Percentiles rank a stretch among this genome's conserved stretches.
Evolutionary conservation across 2,888 invertebrate species (phyloP).

Genomic region (Leptopterna dolabrata): DNA sequence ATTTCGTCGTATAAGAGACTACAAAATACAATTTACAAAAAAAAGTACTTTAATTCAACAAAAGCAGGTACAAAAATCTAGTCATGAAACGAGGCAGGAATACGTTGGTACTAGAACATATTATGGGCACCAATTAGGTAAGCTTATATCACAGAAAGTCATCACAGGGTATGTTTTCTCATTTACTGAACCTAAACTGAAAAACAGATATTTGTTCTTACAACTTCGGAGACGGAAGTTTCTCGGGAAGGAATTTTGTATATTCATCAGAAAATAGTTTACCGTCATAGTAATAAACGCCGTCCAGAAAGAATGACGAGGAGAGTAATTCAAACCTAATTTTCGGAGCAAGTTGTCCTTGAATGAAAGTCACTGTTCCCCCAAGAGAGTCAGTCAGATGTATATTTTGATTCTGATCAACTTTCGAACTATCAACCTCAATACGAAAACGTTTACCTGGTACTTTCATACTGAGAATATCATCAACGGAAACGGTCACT

Average conservation of each 20-base stretch:
- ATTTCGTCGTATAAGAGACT: too few relatives aligned
- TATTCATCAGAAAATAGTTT: constrained; percentile 25
- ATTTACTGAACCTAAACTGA: neutral
- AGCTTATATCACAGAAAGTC: neutral
- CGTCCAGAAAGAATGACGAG: constrained; percentile 17
- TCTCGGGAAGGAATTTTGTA: neutral
- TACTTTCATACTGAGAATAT: neutral
- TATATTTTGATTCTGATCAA: neutral
- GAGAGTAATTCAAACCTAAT: neutral
- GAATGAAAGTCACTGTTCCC: neutral
- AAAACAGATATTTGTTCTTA: neutral
- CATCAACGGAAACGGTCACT: neutral
- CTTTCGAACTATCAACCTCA: neutral
- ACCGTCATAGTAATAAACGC: neutral
- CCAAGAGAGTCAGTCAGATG: neutral
- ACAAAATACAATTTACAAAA: too few relatives aligned
- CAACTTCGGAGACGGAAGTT: neutral
- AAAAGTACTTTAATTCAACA: too few relatives aligned
- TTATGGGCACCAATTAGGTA: neutral
- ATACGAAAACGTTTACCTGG: neutral
- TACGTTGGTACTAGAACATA: too few relatives aligned
- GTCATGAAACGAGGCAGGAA: too few relatives aligned
- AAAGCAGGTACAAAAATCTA: too few relatives aligned
- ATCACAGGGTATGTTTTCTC: neutral
- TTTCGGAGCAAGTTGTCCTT: neutral